Evolutionary conservation across 2,113 vertebrate genomes (phyloP), one percentile per base, ranked within the genome.

Genomic region (Pteropus alecto): DNA sequence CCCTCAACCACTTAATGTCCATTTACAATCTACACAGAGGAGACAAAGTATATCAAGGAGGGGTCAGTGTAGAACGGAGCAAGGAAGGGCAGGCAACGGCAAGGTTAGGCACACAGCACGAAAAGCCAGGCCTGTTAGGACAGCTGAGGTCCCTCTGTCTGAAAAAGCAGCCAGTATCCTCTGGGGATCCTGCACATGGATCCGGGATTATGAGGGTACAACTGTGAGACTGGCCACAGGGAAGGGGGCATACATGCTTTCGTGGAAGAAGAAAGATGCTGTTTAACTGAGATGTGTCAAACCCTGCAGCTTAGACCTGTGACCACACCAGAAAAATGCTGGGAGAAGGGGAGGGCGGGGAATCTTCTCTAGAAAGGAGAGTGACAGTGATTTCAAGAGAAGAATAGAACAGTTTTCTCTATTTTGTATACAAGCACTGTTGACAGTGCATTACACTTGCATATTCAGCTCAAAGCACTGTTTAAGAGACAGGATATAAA

Each of bases 1-100:
- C 98, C 97, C 98, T 98, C 97, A 98, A 98, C 98, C 98, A 98
- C 98, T 99, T 98, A 98, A 93, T 19, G 92, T 97, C 95, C 98
- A 97, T 98, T 98, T 98, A 96, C 54, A 96, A 98, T 97, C 99
- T 99, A 98, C 87, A 98, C 0, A 89, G 7, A 97, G 84, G 97
- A 99, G 97, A 98, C 92, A 98, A 73, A 97, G 96, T 84, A 94
- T 63, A 95, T 65, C 82, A 11, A 95, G 91, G 95, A 90, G 30
- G 78, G 41, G 60, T 98, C 96, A 98, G 93, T 30, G 65, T 24
- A 1, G 46, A 35, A 79, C 63, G 67, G 48, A 35, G 56, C 8
- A 0, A 12, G 68, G 88, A 11, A 8, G n/a, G 61, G 43, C 26
- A 9, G 82, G 67, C 70, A n/a, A 63, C 67, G 73, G 65, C 24